Evolutionary conservation across 2,797 vertebrate species (phyloP).

Genomic region (Brachymystax lenok): DNA sequence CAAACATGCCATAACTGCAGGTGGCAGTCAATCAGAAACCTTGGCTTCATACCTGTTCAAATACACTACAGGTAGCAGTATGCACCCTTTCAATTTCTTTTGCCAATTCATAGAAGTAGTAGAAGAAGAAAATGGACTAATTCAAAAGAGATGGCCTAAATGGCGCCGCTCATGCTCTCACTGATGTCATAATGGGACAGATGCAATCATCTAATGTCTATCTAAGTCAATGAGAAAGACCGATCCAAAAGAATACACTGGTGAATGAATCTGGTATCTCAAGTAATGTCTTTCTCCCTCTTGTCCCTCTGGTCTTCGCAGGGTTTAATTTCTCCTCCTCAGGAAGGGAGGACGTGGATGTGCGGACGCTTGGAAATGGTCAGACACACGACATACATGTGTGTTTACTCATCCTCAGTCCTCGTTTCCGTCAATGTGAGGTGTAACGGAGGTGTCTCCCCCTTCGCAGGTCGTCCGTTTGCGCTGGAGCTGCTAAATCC

Average conservation of each 20-base stretch:
- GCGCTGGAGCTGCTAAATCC: conserved; percentile 94
- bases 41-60: no score
- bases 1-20: no score
- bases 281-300: neutral
- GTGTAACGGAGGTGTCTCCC: neutral
- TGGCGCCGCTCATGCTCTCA: no score
- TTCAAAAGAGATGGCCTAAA: no score
- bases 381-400: conserved; percentile 16
- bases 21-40: no score
- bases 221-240: no score
- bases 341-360: conserved; percentile 96
- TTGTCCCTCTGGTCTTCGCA: conserved; percentile 48
- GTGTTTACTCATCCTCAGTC: neutral
- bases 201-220: no score
- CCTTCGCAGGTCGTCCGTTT: conserved; percentile 88
- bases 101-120: no score
- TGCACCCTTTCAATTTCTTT: no score
- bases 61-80: no score
- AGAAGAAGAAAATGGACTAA: no score
- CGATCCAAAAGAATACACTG: neutral
- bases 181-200: no score
- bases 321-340: conserved; percentile 98
- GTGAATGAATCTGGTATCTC: neutral
- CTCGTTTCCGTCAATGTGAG: neutral
- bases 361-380: conserved; percentile 95